These are phyloP conservation scores for Drosophila nannoptera DNA, from an alignment of 1,140 invertebrate species.

Conservation along the genomic window DNA sequence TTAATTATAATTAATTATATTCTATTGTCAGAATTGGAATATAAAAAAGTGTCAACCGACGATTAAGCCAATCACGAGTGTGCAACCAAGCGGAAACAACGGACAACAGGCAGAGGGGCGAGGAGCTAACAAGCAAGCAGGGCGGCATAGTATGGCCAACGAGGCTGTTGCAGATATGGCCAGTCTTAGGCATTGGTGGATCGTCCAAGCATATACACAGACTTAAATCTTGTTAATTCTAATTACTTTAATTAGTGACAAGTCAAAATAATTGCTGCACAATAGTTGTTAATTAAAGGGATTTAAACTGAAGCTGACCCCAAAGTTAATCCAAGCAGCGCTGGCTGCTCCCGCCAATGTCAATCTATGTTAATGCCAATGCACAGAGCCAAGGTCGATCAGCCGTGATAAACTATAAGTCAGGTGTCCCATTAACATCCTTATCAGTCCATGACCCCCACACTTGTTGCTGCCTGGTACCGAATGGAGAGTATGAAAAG, in stretches of 20 bases:
- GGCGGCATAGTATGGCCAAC: constrained; percentile 33
- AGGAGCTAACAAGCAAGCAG: constrained; percentile 49
- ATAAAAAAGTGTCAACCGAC: constrained; percentile 39
- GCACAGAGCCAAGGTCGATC: constrained; percentile 17
- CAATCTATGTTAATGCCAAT: constrained; percentile 19
- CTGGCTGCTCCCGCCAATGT: constrained; percentile 26
- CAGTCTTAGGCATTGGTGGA: constrained; percentile 53
- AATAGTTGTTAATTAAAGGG: constrained; percentile 45
- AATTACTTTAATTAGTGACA: constrained; percentile 69
- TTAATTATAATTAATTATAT: constrained; percentile 38
- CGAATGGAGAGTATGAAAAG: background rate
- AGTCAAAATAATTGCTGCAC: constrained; percentile 56
- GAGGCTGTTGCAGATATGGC: constrained; percentile 31
- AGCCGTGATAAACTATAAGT: background rate
- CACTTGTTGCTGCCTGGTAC: constrained; percentile 12
- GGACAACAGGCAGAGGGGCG: constrained; percentile 31
- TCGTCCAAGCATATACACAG: constrained; percentile 47
- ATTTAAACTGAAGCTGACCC: constrained; percentile 38
- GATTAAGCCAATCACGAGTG: constrained; percentile 27
- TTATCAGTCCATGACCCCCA: constrained; percentile 14
- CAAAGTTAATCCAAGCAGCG: constrained; percentile 43
- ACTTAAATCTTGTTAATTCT: too few species aligned
- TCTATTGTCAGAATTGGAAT: constrained; percentile 12
- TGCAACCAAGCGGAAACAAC: constrained; percentile 37
- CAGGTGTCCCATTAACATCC: constrained; percentile 6